Evolutionary conservation across 1,140 invertebrate genomes (phyloP).

Genomic region (Helicoverpa armigera): DNA sequence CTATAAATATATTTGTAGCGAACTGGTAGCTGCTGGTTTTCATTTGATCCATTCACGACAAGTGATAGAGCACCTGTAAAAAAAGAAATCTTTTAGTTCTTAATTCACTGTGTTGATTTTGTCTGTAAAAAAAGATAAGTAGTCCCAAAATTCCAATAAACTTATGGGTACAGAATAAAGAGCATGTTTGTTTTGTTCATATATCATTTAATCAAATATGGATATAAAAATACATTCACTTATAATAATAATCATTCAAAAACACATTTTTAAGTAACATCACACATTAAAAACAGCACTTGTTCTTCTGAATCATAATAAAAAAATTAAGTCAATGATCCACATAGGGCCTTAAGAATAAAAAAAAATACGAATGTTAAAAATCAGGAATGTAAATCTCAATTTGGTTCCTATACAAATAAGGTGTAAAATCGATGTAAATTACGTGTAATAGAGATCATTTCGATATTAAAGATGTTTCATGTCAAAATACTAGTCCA

Average conservation of each 20-base stretch:
- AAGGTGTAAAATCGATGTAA: conserved; percentile 50
- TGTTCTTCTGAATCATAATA: conserved; percentile 35
- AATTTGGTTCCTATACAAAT: conserved; percentile 54
- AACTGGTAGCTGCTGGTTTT: conserved; percentile 73
- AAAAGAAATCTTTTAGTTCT: conserved; percentile 51
- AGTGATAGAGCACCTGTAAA: conserved; percentile 82
- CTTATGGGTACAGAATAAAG: background rate
- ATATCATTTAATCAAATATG: conserved; percentile 62
- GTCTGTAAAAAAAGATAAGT: background rate
- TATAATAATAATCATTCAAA: conserved; percentile 53
- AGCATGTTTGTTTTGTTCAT: conserved; percentile 15
- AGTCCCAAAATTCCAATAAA: background rate
- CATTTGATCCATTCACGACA: conserved; percentile 75
- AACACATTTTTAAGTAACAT: conserved; percentile 61
- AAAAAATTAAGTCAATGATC: conserved; percentile 46
- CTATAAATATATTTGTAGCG: conserved; percentile 85
- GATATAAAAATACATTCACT: conserved; percentile 68
- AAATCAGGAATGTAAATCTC: conserved; percentile 67
- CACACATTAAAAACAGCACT: conserved; percentile 61
- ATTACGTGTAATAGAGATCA: conserved; percentile 64
- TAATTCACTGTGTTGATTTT: background rate
- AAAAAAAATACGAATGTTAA: conserved; percentile 58
- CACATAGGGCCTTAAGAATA: conserved; percentile 31
- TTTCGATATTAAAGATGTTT: conserved; percentile 46
- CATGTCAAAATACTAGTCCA: conserved; percentile 42